phyloP scores from a whole-genome alignment of 2,797 vertebrate genomes.

The Sardinella longiceps region DNA sequence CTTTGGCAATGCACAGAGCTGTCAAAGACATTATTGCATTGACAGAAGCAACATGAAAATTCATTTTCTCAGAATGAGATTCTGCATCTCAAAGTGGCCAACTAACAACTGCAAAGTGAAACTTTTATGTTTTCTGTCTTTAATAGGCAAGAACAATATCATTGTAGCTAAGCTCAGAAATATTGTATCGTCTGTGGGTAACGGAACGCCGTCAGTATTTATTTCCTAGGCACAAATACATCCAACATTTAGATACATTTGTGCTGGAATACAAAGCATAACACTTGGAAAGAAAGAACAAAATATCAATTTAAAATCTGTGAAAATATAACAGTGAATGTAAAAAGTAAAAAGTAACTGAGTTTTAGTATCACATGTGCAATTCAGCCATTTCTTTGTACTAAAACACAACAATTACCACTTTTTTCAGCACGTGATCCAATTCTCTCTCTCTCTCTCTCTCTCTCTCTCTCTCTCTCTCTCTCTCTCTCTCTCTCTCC shows the following conservation, averaged over 20 bases:
- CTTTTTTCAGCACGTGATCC: no score
- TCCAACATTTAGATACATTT: neutral
- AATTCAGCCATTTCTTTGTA: no score
- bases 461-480: no score
- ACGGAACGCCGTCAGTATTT: neutral
- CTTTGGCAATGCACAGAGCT: neutral
- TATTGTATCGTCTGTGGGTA: neutral
- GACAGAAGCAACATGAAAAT: neutral
- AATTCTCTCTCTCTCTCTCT: no score
- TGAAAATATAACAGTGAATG: no score
- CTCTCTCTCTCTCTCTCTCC: no score
- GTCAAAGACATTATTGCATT: neutral
- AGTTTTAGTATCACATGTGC: no score
- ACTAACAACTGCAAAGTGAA: neutral
- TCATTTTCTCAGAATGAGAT: neutral
- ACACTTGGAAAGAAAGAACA: no score
- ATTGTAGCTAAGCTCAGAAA: neutral
- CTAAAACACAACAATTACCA: no score
- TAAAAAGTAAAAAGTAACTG: no score
- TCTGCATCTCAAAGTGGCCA: neutral
- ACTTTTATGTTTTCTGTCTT: neutral
- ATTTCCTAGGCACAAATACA: neutral
- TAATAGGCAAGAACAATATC: neutral
- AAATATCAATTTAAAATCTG: no score
- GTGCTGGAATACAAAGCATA: no score